phyloP scores from a whole-genome alignment of 2,113 vertebrate species.

The Gorilla gorilla region DNA sequence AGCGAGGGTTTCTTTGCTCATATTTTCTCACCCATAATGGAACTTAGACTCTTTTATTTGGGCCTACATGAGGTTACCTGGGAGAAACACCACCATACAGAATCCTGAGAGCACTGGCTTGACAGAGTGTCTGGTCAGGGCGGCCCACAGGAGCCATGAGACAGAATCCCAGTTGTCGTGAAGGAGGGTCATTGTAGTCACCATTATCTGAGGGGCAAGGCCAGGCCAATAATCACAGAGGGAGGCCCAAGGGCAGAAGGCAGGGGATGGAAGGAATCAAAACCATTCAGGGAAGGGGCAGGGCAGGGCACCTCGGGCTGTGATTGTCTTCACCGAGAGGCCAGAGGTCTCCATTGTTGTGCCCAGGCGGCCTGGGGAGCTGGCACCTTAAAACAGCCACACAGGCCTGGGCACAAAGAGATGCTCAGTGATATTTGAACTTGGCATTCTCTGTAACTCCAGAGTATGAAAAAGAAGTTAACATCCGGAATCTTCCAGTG shows the following conservation, averaged over 20 bases:
- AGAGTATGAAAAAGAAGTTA: constrained; percentile 29
- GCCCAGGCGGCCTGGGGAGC: neutral
- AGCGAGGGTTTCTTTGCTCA: neutral
- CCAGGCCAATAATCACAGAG: neutral
- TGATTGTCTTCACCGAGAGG: neutral
- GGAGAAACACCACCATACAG: neutral
- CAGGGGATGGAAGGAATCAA: neutral
- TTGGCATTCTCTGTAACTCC: neutral
- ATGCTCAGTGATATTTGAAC: neutral
- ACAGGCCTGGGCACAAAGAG: neutral
- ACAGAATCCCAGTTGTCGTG: neutral
- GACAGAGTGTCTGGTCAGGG: neutral
- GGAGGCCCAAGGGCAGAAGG: neutral
- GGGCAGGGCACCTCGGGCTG: neutral
- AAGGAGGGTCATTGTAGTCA: neutral
- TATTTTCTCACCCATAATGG: neutral
- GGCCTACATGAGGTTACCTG: neutral
- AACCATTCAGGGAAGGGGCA: neutral
- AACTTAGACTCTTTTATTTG: neutral
- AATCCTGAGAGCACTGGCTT: neutral
- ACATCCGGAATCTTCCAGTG: neutral
- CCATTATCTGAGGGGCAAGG: neutral
- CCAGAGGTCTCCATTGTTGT: neutral
- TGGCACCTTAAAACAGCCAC: neutral
- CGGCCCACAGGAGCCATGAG: rapidly evolving